Evolutionary conservation across 92 coral and sea anemone species (phyloP).

Genomic region (Pocillopora grandis): DNA sequence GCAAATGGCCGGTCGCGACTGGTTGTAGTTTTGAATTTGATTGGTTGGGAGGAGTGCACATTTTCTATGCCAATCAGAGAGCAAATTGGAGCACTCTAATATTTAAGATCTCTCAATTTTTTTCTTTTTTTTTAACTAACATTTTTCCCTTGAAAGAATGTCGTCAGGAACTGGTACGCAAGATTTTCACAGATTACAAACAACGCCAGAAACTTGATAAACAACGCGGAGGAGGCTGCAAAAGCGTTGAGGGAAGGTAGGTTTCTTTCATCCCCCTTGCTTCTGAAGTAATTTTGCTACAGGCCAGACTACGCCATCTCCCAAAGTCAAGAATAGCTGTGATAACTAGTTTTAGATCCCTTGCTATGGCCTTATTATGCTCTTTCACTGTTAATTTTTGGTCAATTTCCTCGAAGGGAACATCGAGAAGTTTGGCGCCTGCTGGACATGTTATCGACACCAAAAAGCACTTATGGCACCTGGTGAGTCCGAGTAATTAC

Average conservation of each 20-base stretch:
- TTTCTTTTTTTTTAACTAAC: background rate
- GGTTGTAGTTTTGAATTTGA: too few species aligned
- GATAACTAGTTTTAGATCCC: background rate
- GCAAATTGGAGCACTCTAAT: too few species aligned
- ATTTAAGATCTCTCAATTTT: too few species aligned
- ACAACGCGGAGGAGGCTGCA: constrained; percentile 83
- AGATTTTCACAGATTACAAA: constrained; percentile 81
- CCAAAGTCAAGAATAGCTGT: too few species aligned
- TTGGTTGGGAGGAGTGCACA: too few species aligned
- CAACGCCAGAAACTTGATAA: constrained; percentile 77
- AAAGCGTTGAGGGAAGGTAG: constrained; percentile 76
- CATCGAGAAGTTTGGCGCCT: constrained; percentile 75
- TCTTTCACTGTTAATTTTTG: background rate
- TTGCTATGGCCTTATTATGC: background rate
- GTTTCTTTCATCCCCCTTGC: background rate
- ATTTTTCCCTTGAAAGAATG: constrained; percentile 59
- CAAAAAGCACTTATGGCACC: constrained; percentile 93
- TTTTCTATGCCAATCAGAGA: too few species aligned
- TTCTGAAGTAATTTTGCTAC: too few species aligned
- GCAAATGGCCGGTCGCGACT: too few species aligned
- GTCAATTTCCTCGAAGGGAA: constrained; percentile 57
- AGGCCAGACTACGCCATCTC: too few species aligned
- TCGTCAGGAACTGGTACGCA: constrained; percentile 96
- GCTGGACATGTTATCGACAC: constrained; percentile 82
- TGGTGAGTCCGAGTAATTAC: constrained; percentile 49